phyloP scores from a whole-genome alignment of 2,113 vertebrate genomes.

The Saccopteryx bilineata region DNA sequence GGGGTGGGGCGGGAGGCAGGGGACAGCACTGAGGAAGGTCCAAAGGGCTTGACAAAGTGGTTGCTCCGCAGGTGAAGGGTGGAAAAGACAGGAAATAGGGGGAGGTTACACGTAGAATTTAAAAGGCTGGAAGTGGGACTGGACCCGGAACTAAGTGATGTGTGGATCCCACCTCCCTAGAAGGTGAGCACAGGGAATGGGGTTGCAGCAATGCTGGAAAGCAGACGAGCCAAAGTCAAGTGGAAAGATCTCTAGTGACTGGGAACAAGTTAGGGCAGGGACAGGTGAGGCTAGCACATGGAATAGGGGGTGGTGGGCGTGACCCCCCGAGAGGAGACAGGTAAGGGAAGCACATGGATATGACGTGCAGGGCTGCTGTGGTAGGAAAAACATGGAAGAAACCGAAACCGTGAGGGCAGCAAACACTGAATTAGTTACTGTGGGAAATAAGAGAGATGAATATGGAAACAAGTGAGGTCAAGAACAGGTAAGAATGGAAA shows the following conservation, averaged over 20 bases:
- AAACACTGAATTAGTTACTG: not conserved
- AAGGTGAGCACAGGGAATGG: not conserved
- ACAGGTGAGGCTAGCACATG: not conserved
- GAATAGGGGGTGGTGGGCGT: not conserved
- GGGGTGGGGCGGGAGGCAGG: not conserved
- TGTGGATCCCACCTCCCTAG: not conserved
- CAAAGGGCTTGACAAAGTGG: not conserved
- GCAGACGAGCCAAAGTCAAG: not conserved
- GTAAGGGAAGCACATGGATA: not conserved
- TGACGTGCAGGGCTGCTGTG: not conserved
- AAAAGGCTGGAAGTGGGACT: not conserved
- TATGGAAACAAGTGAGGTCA: not conserved
- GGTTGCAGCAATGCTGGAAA: not conserved
- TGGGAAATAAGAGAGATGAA: not conserved
- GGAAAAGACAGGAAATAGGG: not conserved
- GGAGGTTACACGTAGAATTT: not conserved
- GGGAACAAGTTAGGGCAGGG: not conserved
- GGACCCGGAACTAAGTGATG: not conserved
- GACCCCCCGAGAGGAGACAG: not conserved
- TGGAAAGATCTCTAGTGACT: not conserved
- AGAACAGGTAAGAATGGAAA: not conserved
- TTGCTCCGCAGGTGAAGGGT: not conserved
- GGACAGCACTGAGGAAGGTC: not conserved
- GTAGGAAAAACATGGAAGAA: not conserved
- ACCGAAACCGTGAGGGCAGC: not conserved